These are phyloP conservation scores for Pampus argenteus DNA, from an alignment of 2,797 vertebrate genomes.

Conservation along the genomic window DNA sequence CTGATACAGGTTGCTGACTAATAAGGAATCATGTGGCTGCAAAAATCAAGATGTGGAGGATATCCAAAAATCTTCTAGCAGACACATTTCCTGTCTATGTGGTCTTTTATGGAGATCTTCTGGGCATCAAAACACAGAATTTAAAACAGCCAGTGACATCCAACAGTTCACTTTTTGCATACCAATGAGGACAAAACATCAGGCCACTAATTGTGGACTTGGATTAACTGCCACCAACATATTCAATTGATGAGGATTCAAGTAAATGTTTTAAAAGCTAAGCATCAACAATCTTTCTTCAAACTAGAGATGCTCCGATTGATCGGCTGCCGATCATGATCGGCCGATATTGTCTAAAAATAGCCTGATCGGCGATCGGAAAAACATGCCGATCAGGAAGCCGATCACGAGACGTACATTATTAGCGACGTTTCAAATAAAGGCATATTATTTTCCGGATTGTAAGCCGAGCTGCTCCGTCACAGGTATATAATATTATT, in stretches of 20 bases:
- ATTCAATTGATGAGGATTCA: slow-evolving; percentile 3
- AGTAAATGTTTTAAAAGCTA: too few species aligned
- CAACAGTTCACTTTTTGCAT: background rate
- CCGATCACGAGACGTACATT: too few species aligned
- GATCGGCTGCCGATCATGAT: too few species aligned
- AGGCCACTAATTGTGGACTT: background rate
- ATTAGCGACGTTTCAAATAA: too few species aligned
- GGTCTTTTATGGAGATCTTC: background rate
- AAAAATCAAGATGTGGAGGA: slow-evolving; percentile 5
- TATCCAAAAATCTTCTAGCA: slow-evolving; percentile 14
- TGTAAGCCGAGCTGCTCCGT: too few species aligned
- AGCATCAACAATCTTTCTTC: too few species aligned
- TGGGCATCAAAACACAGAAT: background rate
- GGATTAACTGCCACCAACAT: background rate
- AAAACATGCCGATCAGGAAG: too few species aligned
- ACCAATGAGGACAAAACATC: slow-evolving; percentile 13
- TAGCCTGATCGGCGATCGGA: too few species aligned
- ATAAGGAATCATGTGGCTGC: slow-evolving; percentile 15
- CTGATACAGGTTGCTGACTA: slow-evolving; percentile 17
- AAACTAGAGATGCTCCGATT: too few species aligned
- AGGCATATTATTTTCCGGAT: too few species aligned
- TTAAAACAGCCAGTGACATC: slow-evolving; percentile 19
- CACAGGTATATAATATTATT: too few species aligned
- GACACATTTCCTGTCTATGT: background rate
- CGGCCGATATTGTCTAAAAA: too few species aligned